Evolutionary conservation across 2,888 invertebrate genomes (phyloP).

Genomic region (Lissonota sp.): DNA sequence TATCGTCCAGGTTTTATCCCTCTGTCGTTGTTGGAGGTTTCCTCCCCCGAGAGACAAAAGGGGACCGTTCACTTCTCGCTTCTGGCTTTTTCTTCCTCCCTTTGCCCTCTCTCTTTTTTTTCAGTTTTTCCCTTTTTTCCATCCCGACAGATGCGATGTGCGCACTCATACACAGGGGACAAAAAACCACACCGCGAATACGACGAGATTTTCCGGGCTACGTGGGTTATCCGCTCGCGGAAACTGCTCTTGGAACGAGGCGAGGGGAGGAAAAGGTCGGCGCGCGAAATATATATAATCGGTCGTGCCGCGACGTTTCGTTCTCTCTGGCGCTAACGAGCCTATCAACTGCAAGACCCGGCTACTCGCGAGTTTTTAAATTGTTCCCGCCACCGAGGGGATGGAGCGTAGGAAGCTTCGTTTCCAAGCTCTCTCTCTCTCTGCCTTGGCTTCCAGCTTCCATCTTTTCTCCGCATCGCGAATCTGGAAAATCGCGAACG

Average conservation of each 20-base stretch:
- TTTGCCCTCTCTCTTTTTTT: too few species aligned
- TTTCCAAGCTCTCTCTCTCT: slow-evolving; percentile 4
- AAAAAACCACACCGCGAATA: too few species aligned
- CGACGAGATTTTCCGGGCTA: neutral
- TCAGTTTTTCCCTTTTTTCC: too few species aligned
- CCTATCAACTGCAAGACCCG: slow-evolving; percentile 63
- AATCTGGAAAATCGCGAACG: slow-evolving; percentile 34
- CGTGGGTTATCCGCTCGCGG: neutral
- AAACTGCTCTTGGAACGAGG: neutral
- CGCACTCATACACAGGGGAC: too few species aligned
- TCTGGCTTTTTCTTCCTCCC: too few species aligned
- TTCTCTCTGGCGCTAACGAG: slow-evolving; percentile 57
- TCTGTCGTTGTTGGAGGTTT: neutral
- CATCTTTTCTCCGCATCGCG: slow-evolving; percentile 17
- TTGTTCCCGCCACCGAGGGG: slow-evolving; percentile 14
- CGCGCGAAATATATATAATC: slow-evolving; percentile 31
- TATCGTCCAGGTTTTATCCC: slow-evolving; percentile 44
- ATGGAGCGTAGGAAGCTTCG: neutral
- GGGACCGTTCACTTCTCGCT: too few species aligned
- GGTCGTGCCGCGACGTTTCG: slow-evolving; percentile 23
- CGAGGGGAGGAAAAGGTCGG: neutral
- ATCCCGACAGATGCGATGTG: too few species aligned
- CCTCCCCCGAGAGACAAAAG: too few species aligned
- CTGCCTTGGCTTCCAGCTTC: slow-evolving; percentile 1
- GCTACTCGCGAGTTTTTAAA: slow-evolving; percentile 30